Base-by-base conservation (phyloP, 23 tunicate genomes). In the Clavelina lepadiformis region DNA sequence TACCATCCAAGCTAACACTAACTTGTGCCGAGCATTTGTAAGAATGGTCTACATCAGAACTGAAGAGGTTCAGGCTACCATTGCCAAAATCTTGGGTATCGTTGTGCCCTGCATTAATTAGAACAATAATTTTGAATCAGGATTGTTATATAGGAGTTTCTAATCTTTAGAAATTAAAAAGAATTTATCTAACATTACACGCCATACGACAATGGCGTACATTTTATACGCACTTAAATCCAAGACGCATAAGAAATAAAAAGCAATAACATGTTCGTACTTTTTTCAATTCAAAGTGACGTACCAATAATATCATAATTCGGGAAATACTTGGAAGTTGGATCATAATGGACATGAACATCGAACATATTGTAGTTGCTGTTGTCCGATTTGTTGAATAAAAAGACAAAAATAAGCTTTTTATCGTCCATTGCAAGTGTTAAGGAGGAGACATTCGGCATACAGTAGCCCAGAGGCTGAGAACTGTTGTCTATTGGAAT, bases 281-380 rank as follows among this genome's bases (percentile, higher is more conserved):
- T 44, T 18, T 44, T 13, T 44, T 44, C 13, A 44, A 44, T 18
- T 44, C 18, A 18, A 44, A 44, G 18, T 11, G 50, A 13, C 18
- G 18, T 11, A 11, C 13, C 13, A 44, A 18, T 44, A 44, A 44
- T 44, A 44, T 44, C 13, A 11, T 44, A 44, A 44, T 89, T 89
- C 22, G 97, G 97, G 37, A 89, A 81, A 56, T 75, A 89, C 47
- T 68, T 75, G 18, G 97, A 81, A 8, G 67, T 50, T 0, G 84
- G 24, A 21, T 69, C 44, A 71, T 89, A 89, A 11, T 28, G 13
- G 2, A 77, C 33, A 31, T 31, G 37, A 21, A 71, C 63, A 19
- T 11, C 63, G 5, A 33, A 21, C 83, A 86, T 69, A 22, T 56
- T 21, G 53, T 50, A 75, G 46, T 3, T 33, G 3, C 73, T 65